phyloP scores from a whole-genome alignment of 2,797 vertebrate genomes.

The Pangasius larnaudii region DNA sequence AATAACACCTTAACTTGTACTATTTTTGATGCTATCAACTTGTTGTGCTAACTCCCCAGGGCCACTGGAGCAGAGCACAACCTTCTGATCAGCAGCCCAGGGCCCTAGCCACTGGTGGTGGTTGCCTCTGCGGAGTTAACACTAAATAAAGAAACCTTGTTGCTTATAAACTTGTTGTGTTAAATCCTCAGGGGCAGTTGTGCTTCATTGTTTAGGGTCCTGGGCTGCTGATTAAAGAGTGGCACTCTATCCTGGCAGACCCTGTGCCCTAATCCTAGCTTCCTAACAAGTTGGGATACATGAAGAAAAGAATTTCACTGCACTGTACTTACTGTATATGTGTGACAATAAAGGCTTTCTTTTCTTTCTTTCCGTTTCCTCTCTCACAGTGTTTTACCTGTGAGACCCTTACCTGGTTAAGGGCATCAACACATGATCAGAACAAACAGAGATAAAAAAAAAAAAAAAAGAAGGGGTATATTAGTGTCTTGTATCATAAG shows the following conservation, averaged over 20 bases:
- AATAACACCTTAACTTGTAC: neutral
- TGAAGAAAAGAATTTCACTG: neutral
- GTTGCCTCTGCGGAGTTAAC: neutral
- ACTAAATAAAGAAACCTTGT: neutral
- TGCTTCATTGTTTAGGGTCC: slow-evolving; percentile 12
- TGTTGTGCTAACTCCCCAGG: neutral
- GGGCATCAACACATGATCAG: neutral
- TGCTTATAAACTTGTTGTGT: neutral
- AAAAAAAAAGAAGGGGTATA: too few relatives aligned
- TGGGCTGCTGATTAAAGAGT: neutral
- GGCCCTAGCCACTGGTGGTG: neutral
- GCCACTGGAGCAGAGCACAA: too few relatives aligned
- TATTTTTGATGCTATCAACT: neutral
- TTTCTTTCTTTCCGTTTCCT: neutral
- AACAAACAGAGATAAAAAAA: neutral
- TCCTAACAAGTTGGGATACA: neutral
- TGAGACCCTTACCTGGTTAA: neutral
- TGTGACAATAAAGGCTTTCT: slow-evolving; percentile 6
- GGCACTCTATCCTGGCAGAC: neutral
- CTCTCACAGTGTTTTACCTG: neutral
- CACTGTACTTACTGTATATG: neutral
- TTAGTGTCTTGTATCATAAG: neutral
- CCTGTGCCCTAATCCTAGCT: neutral
- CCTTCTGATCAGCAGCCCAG: neutral
- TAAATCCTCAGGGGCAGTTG: neutral